phyloP scores from a whole-genome alignment of 2,113 vertebrate genomes.

The Arothron firmamentum region DNA sequence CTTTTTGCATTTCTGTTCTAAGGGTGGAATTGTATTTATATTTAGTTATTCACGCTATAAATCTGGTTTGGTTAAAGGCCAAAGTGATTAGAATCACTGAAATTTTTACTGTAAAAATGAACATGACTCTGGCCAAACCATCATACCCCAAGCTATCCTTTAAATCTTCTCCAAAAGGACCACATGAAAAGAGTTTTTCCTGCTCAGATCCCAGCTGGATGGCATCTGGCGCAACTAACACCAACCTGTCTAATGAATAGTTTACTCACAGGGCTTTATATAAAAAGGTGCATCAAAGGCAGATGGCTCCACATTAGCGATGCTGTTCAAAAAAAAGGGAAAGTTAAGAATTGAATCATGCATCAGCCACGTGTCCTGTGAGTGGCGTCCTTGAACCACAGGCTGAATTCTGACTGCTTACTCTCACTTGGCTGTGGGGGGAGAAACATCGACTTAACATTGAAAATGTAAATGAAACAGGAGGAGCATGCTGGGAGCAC shows the following conservation, averaged over 20 bases:
- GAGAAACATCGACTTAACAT: conserved; percentile 22
- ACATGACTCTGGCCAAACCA: conserved; percentile 7
- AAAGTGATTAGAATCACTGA: neutral
- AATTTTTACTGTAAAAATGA: too few relatives aligned
- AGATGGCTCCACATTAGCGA: conserved; percentile 9
- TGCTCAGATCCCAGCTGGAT: conserved; percentile 13
- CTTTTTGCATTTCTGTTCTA: conserved; percentile 1
- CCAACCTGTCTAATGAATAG: conserved; percentile 5
- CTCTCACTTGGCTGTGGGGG: conserved; percentile 10
- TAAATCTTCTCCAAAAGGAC: conserved; percentile 14
- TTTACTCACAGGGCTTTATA: conserved; percentile 7
- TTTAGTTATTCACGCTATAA: neutral
- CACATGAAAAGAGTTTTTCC: conserved; percentile 23
- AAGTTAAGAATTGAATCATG: conserved; percentile 11
- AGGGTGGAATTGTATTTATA: neutral
- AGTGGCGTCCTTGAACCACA: conserved; percentile 31
- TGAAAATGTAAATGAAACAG: conserved; percentile 39
- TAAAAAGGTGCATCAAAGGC: conserved; percentile 6
- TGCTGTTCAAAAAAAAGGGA: conserved; percentile 1
- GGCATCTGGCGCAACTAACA: conserved; percentile 10
- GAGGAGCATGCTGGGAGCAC: conserved; percentile 49
- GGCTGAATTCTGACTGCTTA: conserved; percentile 1
- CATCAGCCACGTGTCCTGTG: conserved; percentile 2
- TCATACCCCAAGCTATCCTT: neutral
- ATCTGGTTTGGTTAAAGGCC: neutral